Evolutionary conservation across 2,113 vertebrate species (phyloP).

Genomic region (Otis tarda): DNA sequence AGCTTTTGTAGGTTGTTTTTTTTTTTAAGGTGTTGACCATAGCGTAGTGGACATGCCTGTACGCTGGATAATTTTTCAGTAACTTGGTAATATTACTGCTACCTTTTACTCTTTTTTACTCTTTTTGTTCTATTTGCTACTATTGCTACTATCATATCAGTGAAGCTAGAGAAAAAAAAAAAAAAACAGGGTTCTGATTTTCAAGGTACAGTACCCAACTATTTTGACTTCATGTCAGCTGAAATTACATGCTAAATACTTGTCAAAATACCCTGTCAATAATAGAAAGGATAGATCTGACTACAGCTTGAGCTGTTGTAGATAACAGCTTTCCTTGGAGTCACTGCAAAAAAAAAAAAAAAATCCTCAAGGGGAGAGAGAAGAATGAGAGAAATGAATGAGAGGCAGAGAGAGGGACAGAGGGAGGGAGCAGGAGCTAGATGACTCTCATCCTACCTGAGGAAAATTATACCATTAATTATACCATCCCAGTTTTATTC

Average conservation of each 20-base stretch:
- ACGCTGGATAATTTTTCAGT: background rate
- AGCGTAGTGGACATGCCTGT: background rate
- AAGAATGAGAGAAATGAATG: background rate
- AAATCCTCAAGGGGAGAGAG: background rate
- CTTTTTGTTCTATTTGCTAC: background rate
- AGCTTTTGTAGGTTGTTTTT: background rate
- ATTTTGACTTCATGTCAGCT: background rate
- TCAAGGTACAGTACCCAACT: background rate
- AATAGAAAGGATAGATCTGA: background rate
- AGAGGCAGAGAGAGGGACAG: background rate
- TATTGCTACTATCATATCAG: background rate
- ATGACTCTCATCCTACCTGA: background rate
- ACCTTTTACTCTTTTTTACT: background rate
- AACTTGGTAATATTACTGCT: background rate
- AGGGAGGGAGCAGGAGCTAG: background rate
- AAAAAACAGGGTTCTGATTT: background rate
- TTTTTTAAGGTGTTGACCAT: background rate
- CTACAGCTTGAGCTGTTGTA: background rate
- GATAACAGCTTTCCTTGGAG: background rate
- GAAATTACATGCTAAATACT: background rate
- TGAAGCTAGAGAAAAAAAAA: background rate
- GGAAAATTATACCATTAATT: no score
- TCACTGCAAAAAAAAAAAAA: background rate
- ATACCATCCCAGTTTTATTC: background rate
- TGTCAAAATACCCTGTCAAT: background rate